Evolutionary conservation across 2,113 vertebrate genomes (phyloP).

Genomic region (Austrofundulus limnaeus): DNA sequence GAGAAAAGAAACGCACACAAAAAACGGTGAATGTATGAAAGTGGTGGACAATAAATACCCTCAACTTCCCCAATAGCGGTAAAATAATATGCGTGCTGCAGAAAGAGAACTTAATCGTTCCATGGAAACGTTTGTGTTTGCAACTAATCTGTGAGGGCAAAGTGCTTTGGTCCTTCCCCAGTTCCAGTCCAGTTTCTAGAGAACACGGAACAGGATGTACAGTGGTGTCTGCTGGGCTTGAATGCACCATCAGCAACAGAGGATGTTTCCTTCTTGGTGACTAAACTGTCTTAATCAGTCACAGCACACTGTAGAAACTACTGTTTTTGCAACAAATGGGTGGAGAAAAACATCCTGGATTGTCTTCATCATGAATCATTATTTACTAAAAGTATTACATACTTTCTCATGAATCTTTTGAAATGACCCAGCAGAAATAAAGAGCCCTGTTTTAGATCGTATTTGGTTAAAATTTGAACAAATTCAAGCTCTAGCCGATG

Average conservation of each 20-base stretch:
- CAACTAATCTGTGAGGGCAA: constrained; percentile 44
- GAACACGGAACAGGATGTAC: constrained; percentile 42
- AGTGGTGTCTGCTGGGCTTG: constrained; percentile 8
- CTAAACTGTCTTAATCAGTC: constrained; percentile 15
- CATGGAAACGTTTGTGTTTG: constrained; percentile 41
- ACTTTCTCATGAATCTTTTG: no score
- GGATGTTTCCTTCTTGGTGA: constrained; percentile 12
- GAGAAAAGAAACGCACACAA: constrained; percentile 1
- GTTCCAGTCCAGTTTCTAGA: constrained; percentile 21
- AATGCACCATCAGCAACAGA: constrained; percentile 6
- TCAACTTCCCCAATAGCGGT: background rate
- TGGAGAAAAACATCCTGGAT: background rate
- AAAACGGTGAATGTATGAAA: constrained; percentile 14
- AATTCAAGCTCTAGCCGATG: no score
- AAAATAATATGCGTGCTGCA: constrained; percentile 12
- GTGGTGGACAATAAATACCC: constrained; percentile 8
- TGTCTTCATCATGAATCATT: background rate
- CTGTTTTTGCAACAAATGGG: background rate
- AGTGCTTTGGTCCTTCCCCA: constrained; percentile 15
- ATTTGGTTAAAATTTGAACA: no score
- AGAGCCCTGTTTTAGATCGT: background rate
- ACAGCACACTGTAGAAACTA: background rate
- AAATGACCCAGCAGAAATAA: background rate
- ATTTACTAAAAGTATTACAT: background rate
- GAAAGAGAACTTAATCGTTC: constrained; percentile 28